Evolutionary conservation across 2,113 vertebrate genomes (phyloP).

Genomic region (Apodemus speciosus): DNA sequence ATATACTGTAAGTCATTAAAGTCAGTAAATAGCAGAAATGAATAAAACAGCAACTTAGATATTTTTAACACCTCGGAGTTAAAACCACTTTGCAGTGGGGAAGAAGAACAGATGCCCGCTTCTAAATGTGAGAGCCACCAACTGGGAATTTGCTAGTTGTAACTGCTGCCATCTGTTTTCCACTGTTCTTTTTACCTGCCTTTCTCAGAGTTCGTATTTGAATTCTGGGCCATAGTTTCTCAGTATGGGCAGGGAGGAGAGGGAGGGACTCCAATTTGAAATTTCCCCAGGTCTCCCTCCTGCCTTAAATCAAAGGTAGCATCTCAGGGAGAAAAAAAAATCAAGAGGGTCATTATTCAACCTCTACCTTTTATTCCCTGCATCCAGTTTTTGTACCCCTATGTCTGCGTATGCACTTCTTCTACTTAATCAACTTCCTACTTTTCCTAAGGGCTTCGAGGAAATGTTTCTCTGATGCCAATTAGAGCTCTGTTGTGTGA

Average conservation of each 20-base stretch:
- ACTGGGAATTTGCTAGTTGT: constrained; percentile 88
- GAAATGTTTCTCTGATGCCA: constrained; percentile 76
- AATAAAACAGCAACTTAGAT: constrained; percentile 86
- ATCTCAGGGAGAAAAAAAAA: constrained; percentile 51
- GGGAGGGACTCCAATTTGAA: constrained; percentile 70
- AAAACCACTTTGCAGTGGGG: constrained; percentile 83
- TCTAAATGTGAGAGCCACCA: constrained; percentile 89
- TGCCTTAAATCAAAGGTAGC: constrained; percentile 77
- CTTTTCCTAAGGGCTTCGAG: constrained; percentile 67
- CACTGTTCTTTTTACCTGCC: constrained; percentile 88
- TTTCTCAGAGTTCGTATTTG: constrained; percentile 81
- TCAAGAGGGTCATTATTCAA: constrained; percentile 75
- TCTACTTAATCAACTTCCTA: constrained; percentile 72
- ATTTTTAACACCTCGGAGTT: constrained; percentile 88
- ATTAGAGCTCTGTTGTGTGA: constrained; percentile 72
- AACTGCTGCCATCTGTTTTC: constrained; percentile 89
- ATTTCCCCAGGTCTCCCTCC: constrained; percentile 76
- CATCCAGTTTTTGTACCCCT: constrained; percentile 60
- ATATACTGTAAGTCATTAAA: constrained; percentile 84
- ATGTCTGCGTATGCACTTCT: constrained; percentile 66
- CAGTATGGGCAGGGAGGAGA: constrained; percentile 49
- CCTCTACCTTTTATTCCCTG: constrained; percentile 74
- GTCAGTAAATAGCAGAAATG: constrained; percentile 86
- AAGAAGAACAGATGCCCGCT: constrained; percentile 88
- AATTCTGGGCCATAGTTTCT: constrained; percentile 76